Base-by-base conservation (phyloP, 2,113 vertebrate species). In the Pseudorasbora parva region DNA sequence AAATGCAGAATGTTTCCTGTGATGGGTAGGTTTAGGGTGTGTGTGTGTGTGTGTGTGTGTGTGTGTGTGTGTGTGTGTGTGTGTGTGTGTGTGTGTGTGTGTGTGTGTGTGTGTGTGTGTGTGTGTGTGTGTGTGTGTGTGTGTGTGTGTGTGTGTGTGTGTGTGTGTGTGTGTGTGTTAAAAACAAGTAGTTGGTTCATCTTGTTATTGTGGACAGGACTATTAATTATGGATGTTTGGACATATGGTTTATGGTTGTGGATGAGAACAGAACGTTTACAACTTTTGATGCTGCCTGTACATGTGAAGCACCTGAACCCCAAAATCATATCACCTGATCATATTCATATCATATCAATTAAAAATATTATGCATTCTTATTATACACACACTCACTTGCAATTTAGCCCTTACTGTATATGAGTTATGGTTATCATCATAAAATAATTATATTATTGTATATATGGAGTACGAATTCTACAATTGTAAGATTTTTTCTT, bases 161-260 rank as follows among this genome's bases (percentile, higher is more conserved):
- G 56, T 56, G 64, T 68, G 62, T 37, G 30, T 66, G 62, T 66
- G 57, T 66, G 30, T 76, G 74, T 76, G 51, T 76, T 57, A 51
- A 78, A 14, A 27, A 73, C 71, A 78, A 78, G 56, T 60, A 23
- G 33, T 25, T 78, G 33, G 76, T 78, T 78, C 56, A 62, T 62
- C 56, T 60, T 60, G 76, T 78, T 78, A 62, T 60, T 78, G 56
- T 45, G 23, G 56, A 78, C 76, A 78, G n/a, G 37, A 62, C 76
- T 45, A 45, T 27, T 78, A 62, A 78, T 78, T 78, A 78, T 19
- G 56, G 56, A 45, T 14, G 14, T 14, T 60, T 78, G 75, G 37
- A 78, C 30, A 57, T 23, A 77, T 41, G 45, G 23, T 76, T 76
- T 76, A 56, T 76, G 76, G 37, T 62, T 78, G 9, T 43, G 75